phyloP scores from a whole-genome alignment of 1,140 invertebrate species.

The Cecropterus lyciades region DNA sequence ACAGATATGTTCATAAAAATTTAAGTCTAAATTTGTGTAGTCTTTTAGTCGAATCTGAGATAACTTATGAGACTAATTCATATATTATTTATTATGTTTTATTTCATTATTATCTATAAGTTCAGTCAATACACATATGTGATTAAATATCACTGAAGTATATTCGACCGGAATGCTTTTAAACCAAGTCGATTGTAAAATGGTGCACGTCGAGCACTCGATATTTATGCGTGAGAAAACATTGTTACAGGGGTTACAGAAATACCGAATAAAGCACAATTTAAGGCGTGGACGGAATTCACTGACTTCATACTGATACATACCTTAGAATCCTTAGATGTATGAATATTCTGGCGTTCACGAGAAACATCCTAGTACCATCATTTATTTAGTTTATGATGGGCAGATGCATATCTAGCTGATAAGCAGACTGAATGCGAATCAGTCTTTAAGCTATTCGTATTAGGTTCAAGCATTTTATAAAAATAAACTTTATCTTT shows the following conservation, averaged over 20 bases:
- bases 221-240: conserved; percentile 59
- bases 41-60: conserved; percentile 83
- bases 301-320: conserved; percentile 53
- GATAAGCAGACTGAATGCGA: neutral
- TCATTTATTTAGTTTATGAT: neutral
- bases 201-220: conserved; percentile 27
- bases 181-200: conserved; percentile 53
- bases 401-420: neutral
- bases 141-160: conserved; percentile 72
- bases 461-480: conserved; percentile 1
- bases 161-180: conserved; percentile 62
- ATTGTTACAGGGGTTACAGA: conserved; percentile 43
- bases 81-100: conserved; percentile 65
- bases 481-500: conserved; percentile 22
- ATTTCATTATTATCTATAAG: conserved; percentile 72
- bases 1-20: conserved; percentile 82
- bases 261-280: conserved; percentile 53
- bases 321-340: neutral
- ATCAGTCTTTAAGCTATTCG: neutral
- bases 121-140: conserved; percentile 80
- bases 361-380: conserved; percentile 4
- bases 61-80: conserved; percentile 75
- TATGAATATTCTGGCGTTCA: neutral
- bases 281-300: conserved; percentile 78
- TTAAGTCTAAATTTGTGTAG: conserved; percentile 80